Conservation (phyloP, 2,797 vertebrate genomes). For the Alcedo atthis region DNA sequence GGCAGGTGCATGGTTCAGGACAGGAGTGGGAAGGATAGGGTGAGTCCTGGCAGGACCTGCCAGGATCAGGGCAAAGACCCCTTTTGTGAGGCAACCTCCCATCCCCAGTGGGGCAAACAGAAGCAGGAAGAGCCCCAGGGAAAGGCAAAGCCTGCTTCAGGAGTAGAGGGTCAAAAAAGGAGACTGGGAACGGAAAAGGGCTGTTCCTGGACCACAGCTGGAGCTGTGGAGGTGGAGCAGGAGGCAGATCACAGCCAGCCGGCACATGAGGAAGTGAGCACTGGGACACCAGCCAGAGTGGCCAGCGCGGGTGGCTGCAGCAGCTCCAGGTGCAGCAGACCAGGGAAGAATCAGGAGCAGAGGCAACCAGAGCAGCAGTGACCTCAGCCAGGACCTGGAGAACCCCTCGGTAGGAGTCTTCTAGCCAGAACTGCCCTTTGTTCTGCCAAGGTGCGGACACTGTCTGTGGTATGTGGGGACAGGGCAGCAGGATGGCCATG, state of each 20-base stretch:
- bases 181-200: neutral
- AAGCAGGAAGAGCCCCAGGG: neutral
- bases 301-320: neutral
- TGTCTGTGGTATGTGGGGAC: fast-evolving
- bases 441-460: neutral
- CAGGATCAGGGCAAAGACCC: neutral
- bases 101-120: fast-evolving
- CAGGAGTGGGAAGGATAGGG: neutral
- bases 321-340: neutral
- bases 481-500: neutral
- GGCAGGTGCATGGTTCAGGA: neutral
- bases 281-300: neutral
- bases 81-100: neutral
- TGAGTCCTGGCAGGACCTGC: neutral
- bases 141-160: neutral
- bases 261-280: neutral
- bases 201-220: neutral
- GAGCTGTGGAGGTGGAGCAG: slow-evolving; percentile 62
- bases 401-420: neutral
- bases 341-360: neutral
- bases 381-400: neutral
- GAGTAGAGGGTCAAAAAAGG: neutral
- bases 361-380: neutral
- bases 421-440: neutral
- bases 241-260: slow-evolving; percentile 46